phyloP scores from a whole-genome alignment of 2,888 invertebrate genomes.

The Parapristionchus giblindavisi region DNA sequence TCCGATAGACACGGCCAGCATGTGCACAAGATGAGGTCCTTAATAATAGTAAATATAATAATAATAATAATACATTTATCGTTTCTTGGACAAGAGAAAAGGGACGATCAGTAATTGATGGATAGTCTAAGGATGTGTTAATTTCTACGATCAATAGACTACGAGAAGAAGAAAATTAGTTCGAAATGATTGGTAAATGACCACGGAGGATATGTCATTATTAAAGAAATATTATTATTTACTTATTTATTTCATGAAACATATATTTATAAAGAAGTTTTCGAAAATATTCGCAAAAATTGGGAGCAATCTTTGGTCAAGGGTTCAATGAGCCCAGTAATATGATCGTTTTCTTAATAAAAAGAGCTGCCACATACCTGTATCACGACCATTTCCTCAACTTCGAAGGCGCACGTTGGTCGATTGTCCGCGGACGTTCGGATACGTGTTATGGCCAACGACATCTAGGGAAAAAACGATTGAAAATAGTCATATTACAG shows the following conservation, averaged over 20 bases:
- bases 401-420: slow-evolving; percentile 22
- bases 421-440: slow-evolving; percentile 14
- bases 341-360: no score
- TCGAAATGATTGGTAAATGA: background rate
- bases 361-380: slow-evolving; percentile 4
- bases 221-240: no score
- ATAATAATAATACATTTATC: background rate
- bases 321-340: no score
- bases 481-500: no score
- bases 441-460: no score
- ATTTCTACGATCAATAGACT: background rate
- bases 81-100: background rate
- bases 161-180: background rate
- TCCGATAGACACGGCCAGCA: slow-evolving; percentile 33
- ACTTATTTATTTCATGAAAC: no score
- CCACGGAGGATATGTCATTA: no score
- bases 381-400: slow-evolving; percentile 28
- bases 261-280: no score
- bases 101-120: background rate
- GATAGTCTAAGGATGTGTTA: no score
- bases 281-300: no score
- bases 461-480: no score
- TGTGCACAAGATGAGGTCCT: slow-evolving; percentile 19
- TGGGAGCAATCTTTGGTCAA: no score
- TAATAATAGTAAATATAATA: background rate